These are phyloP conservation scores for Trachelus iudaicus DNA, from an alignment of 2,888 invertebrate species.

Conservation along the genomic window DNA sequence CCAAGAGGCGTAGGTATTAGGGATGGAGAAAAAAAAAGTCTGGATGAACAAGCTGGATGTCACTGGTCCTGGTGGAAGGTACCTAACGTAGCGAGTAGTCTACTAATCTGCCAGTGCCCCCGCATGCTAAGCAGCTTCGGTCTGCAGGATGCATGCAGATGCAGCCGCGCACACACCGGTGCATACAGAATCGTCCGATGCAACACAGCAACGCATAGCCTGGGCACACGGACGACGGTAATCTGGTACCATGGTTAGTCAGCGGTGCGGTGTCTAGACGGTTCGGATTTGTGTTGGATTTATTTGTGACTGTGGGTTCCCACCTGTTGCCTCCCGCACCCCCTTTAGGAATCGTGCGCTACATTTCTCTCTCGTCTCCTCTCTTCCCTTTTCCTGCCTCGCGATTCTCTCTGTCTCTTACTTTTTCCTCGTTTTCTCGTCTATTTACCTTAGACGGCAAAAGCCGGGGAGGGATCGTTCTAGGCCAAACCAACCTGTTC, in stretches of 20 bases:
- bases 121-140: not conserved
- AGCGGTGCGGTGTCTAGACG: slow-evolving; percentile 56
- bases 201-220: not conserved
- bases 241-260: slow-evolving; percentile 53
- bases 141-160: slow-evolving; percentile 1
- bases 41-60: slow-evolving; percentile 6
- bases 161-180: not conserved
- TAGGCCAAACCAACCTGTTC: not conserved
- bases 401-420: not conserved
- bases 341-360: slow-evolving; percentile 44
- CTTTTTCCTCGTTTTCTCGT: not conserved
- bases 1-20: not conserved
- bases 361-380: slow-evolving; percentile 29
- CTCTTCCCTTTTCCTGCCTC: slow-evolving; percentile 9
- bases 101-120: not conserved
- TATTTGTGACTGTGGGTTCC: slow-evolving; percentile 59
- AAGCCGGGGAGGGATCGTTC: not conserved
- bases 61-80: not conserved
- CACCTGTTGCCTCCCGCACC: slow-evolving; percentile 62
- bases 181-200: not conserved
- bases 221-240: slow-evolving; percentile 29
- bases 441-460: not conserved
- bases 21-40: not conserved
- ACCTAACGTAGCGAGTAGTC: not conserved
- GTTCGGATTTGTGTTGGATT: slow-evolving; percentile 57